Base-by-base conservation (phyloP, 2,888 invertebrate species). In the Dastarcus helophoroides region DNA sequence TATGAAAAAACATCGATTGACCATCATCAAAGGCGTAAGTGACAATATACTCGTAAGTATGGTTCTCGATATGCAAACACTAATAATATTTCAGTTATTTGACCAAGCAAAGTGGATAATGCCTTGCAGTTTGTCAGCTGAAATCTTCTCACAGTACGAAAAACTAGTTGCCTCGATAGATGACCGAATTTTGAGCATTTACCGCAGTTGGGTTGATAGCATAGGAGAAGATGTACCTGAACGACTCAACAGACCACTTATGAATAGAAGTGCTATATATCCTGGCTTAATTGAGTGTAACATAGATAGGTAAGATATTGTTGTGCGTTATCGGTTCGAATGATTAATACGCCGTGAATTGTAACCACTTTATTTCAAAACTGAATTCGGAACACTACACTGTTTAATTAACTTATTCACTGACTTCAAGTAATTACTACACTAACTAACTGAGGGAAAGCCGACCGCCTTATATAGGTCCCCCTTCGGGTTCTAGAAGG, bases 51-150 rank as follows among this genome's bases (percentile, higher is more conserved):
- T 23, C n/a, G 19, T 17, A 17, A 7, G 19, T 17, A 17, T n/a
- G 6, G 6, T n/a, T 6, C 6, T 17, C 19, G 19, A 17, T 17
- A 17, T 17, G n/a, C 19, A 17, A 19, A 19, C 6, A 19, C 6
- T 7, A 19, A 19, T 6, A 6, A 6, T 7, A 21, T 17, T 32
- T 3, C 15, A 35, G 35, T n/a, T 73, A 30, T 67, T 90, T 55
- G 73, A 75, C 16, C 68, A 74, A 26, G 79, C 85, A 1, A 72
- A 75, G 22, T 90, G 88, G 83, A 60, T 90, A 62, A 75, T 83
- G 14, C 64, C 71, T 3, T 81, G 81, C 51, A 75, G 78, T 31
- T 73, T 76, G 47, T 74, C 80, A 0, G 73, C 77, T 28, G 79
- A 80, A 36, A 76, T 82, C 15, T 72, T 76, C 38, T 65, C 68